These are phyloP conservation scores for Spilosoma lubricipeda DNA, from an alignment of 2,888 invertebrate genomes.

Conservation along the genomic window DNA sequence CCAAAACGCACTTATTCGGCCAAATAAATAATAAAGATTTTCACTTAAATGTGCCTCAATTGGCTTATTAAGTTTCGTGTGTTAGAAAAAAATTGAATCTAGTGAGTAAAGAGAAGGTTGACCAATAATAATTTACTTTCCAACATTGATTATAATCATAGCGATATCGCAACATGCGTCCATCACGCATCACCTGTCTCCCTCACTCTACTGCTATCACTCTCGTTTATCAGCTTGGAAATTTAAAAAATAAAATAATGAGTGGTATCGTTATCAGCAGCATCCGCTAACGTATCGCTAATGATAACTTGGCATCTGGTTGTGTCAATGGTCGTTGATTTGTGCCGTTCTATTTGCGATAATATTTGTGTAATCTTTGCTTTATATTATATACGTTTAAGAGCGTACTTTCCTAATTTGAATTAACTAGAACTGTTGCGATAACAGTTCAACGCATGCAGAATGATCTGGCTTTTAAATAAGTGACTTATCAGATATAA, in stretches of 20 bases:
- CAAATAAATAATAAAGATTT: not conserved
- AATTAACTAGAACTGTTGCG: not conserved
- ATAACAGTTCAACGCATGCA: not conserved
- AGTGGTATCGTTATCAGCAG: conserved; percentile 70
- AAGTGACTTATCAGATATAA: not conserved
- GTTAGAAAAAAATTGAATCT: not conserved
- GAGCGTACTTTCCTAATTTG: not conserved
- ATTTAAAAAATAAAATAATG: conserved; percentile 76
- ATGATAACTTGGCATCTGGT: conserved; percentile 75
- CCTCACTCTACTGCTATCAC: conserved; percentile 59
- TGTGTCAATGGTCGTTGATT: conserved; percentile 68
- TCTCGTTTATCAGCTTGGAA: conserved; percentile 68
- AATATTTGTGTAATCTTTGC: conserved; percentile 33
- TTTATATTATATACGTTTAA: not conserved
- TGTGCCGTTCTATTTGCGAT: conserved; percentile 57
- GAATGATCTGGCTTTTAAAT: not conserved
- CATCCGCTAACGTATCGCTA: conserved; percentile 74
- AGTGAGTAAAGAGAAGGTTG: conserved; percentile 38
- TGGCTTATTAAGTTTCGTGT: not conserved
- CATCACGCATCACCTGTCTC: conserved; percentile 72
- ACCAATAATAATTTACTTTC: conserved; percentile 49
- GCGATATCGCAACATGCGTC: conserved; percentile 69
- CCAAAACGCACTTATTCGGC: not conserved
- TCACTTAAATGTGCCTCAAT: not conserved
- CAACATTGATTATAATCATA: conserved; percentile 49